Evolutionary conservation across 2,797 vertebrate species (phyloP).

Genomic region (Vireo griseus): DNA sequence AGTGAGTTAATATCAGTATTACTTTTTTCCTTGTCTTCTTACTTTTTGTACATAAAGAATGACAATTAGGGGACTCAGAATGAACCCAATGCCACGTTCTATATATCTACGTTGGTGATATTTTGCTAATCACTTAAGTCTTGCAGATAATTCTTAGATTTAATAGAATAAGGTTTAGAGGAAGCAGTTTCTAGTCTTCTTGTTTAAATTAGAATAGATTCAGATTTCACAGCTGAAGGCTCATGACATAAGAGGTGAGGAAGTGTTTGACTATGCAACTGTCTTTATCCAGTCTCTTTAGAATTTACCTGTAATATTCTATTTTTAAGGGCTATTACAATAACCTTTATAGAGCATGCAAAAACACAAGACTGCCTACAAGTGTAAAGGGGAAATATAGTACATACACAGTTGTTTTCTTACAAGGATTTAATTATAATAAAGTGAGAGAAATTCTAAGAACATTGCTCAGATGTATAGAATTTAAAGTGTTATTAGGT

Average conservation of each 20-base stretch:
- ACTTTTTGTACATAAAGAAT: neutral
- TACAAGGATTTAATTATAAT: slow-evolving; percentile 47
- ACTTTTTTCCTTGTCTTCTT: neutral
- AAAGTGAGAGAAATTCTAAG: slow-evolving; percentile 46
- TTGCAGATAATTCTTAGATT: slow-evolving; percentile 20
- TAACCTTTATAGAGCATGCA: neutral
- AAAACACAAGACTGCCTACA: neutral
- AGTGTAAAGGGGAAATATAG: neutral
- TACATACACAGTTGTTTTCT: neutral
- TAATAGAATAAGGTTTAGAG: neutral
- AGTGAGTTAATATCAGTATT: neutral
- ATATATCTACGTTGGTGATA: neutral
- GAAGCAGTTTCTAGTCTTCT: neutral
- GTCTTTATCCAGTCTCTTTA: neutral
- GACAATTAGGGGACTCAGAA: neutral
- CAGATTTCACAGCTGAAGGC: neutral
- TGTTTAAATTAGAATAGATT: neutral
- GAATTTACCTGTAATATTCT: neutral
- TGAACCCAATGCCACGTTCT: slow-evolving; percentile 34
- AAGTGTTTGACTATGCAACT: neutral
- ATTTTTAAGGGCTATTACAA: neutral
- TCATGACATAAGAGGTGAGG: neutral
- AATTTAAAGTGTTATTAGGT: slow-evolving; percentile 58
- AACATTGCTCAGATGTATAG: slow-evolving; percentile 13
- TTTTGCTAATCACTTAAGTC: slow-evolving; percentile 35